These are phyloP conservation scores for Pterocles gutturalis DNA, from an alignment of 2,113 vertebrate species.

Conservation along the genomic window DNA sequence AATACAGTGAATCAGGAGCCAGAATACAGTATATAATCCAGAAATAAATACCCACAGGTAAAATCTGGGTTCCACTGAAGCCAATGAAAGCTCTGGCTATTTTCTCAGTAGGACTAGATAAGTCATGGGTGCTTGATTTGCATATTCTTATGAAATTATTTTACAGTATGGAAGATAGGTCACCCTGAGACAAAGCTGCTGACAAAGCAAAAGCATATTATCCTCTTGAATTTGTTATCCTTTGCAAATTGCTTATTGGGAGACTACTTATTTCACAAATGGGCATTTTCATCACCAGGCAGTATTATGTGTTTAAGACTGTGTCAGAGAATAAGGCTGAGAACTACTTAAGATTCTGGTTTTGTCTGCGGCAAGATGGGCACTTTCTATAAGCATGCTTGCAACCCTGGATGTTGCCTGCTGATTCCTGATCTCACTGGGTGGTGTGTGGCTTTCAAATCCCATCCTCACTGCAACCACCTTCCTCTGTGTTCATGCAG, in stretches of 20 bases:
- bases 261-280: neutral
- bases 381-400: neutral
- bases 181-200: conserved; percentile 14
- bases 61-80: neutral
- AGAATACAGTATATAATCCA: neutral
- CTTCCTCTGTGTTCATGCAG: neutral
- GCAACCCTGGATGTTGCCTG: neutral
- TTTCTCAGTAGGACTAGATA: neutral
- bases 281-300: neutral
- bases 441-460: neutral
- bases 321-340: neutral
- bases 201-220: neutral
- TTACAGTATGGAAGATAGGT: neutral
- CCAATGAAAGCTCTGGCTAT: neutral
- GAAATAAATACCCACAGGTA: neutral
- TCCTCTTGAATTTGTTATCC: neutral
- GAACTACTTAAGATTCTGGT: neutral
- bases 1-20: neutral
- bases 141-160: neutral
- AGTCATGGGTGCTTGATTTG: neutral
- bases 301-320: neutral
- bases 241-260: neutral
- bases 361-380: neutral
- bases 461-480: accelerated
- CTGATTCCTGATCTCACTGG: neutral